Percentiles rank a stretch among this genome's conserved stretches.
Evolutionary conservation across 2,797 vertebrate genomes (phyloP).

Genomic region (Nannoperca obscura): DNA sequence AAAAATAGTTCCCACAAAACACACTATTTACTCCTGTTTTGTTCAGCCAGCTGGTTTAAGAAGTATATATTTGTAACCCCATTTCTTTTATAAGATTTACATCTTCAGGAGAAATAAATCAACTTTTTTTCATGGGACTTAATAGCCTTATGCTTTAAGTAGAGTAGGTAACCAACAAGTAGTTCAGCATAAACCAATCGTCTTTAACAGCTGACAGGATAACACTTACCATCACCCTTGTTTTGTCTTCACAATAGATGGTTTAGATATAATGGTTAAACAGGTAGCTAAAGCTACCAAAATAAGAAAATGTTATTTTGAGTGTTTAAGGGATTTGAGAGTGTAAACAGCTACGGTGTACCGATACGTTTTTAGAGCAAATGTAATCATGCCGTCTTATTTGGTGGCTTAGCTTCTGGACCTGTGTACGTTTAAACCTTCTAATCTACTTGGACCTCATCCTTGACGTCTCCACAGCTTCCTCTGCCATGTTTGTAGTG

Average conservation of each 20-base stretch:
- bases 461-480: slow-evolving; percentile 69
- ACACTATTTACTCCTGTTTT: neutral
- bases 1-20: too few species aligned
- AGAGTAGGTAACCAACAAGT: neutral
- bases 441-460: slow-evolving; percentile 78
- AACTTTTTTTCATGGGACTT: neutral
- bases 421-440: slow-evolving; percentile 60
- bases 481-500: slow-evolving; percentile 83
- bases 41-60: neutral
- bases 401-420: slow-evolving; percentile 59
- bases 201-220: neutral
- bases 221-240: neutral
- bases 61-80: neutral
- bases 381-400: slow-evolving; percentile 20
- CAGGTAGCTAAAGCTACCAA: neutral
- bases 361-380: slow-evolving; percentile 1
- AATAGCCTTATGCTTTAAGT: neutral
- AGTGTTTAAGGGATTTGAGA: slow-evolving; percentile 1
- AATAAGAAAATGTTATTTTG: slow-evolving; percentile 3
- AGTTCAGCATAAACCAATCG: neutral
- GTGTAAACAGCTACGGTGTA: neutral
- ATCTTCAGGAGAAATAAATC: neutral
- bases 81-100: neutral
- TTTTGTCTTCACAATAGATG: neutral
- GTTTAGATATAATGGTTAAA: neutral